These are phyloP conservation scores for Pangasius larnaudii DNA, from an alignment of 2,797 vertebrate genomes.

Conservation along the genomic window DNA sequence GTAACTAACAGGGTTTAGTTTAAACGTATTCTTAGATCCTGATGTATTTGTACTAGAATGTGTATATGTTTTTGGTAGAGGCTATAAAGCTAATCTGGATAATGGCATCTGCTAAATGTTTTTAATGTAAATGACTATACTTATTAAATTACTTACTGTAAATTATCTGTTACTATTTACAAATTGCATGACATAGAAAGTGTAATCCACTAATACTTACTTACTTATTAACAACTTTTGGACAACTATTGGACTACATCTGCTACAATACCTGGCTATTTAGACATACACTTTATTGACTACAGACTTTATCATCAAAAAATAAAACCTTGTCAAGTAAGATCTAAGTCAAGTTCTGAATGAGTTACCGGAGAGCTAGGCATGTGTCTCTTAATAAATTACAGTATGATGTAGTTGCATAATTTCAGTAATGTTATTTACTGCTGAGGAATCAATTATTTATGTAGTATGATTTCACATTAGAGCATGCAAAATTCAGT, in stretches of 20 bases:
- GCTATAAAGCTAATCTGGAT: background rate
- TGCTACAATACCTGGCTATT: background rate
- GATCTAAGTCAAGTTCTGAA: background rate
- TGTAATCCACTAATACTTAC: background rate
- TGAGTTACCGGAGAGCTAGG: background rate
- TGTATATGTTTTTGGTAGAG: background rate
- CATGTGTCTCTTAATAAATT: background rate
- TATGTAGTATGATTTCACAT: background rate
- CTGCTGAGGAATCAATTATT: background rate
- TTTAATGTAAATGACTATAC: background rate
- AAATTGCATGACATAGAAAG: background rate
- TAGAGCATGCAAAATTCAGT: background rate
- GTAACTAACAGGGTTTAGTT: background rate
- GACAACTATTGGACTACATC: background rate
- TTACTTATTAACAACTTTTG: background rate
- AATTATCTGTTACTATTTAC: background rate
- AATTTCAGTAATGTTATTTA: background rate
- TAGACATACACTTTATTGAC: background rate
- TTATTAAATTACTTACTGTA: background rate
- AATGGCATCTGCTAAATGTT: background rate
- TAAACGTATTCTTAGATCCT: background rate
- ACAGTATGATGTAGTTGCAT: background rate
- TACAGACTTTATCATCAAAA: background rate
- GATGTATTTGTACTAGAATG: background rate
- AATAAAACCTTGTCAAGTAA: background rate